Evolutionary conservation across 2,113 vertebrate genomes (phyloP).

Genomic region (Pelmatolapia mariae): DNA sequence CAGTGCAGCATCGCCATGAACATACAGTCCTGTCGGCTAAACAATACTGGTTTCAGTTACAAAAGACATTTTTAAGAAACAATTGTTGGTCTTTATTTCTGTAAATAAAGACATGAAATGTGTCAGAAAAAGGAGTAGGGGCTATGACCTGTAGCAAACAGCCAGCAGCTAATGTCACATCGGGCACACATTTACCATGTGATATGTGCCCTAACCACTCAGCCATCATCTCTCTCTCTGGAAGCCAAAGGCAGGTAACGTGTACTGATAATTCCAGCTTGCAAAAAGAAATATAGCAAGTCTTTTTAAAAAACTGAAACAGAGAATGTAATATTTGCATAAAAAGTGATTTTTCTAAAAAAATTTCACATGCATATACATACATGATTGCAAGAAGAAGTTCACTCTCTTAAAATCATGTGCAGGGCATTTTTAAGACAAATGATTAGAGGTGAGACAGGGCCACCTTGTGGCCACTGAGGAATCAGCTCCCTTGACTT

Average conservation of each 20-base stretch:
- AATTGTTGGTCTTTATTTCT: not conserved
- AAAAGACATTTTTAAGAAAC: not conserved
- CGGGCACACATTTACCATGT: fast-evolving
- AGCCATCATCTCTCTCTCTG: not conserved
- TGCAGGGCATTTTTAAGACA: not conserved
- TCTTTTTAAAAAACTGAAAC: not conserved
- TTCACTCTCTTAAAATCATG: not conserved
- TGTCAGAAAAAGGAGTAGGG: not conserved
- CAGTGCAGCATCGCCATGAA: not conserved
- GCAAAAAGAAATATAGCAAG: not conserved
- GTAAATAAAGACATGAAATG: not conserved
- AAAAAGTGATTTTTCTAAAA: not conserved
- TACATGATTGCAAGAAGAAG: not conserved
- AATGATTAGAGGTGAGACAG: not conserved
- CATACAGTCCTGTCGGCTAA: not conserved
- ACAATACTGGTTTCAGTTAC: not conserved
- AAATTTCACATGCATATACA: not conserved
- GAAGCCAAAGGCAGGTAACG: not conserved
- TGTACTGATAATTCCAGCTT: not conserved
- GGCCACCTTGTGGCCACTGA: constrained; percentile 63
- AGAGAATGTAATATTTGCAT: not conserved
- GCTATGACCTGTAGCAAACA: not conserved
- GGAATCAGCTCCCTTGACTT: not conserved
- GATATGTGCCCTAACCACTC: not conserved
- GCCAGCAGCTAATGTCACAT: not conserved